Evolutionary conservation across 23 tunicate genomes (phyloP).

Genomic region (Halocynthia roretzi): DNA sequence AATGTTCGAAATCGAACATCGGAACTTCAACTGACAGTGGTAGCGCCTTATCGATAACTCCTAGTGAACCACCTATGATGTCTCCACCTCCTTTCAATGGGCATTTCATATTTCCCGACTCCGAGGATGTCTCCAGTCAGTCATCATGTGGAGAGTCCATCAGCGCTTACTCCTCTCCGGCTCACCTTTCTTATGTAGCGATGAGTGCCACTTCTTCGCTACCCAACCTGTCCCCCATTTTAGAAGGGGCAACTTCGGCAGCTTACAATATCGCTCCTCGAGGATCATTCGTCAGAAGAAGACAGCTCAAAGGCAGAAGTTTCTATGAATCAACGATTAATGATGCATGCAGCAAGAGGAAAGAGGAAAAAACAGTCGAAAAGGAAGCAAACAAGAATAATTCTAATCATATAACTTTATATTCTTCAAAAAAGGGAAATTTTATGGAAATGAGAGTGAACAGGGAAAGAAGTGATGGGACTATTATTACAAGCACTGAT

Average conservation of each 20-base stretch:
- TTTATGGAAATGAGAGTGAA: too few species aligned
- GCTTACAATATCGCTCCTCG: background rate
- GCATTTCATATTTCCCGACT: slow-evolving; percentile 5
- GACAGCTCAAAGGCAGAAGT: background rate
- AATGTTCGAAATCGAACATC: background rate
- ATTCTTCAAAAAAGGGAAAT: too few species aligned
- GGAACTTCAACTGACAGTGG: slow-evolving; percentile 10
- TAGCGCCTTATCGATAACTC: slow-evolving; percentile 65
- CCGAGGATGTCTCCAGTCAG: background rate
- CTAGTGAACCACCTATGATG: slow-evolving; percentile 61
- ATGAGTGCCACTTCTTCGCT: slow-evolving; percentile 27
- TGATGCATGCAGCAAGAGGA: background rate
- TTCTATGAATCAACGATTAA: slow-evolving; percentile 17
- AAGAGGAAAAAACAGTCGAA: too few species aligned
- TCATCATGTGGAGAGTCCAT: background rate
- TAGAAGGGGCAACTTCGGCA: background rate
- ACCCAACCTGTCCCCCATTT: slow-evolving; percentile 24
- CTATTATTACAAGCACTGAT: too few species aligned
- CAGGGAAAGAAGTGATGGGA: too few species aligned
- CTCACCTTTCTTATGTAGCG: slow-evolving; percentile 2
- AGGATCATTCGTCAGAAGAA: slow-evolving; percentile 7
- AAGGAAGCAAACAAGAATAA: too few species aligned
- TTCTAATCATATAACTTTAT: too few species aligned
- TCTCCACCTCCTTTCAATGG: background rate
- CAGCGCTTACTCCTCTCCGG: slow-evolving; percentile 1